A percentile compares a stretch with the other conserved stretches of the same genome.
phyloP scores from a whole-genome alignment of 1,140 invertebrate species.

The Galendromus occidentalis region DNA sequence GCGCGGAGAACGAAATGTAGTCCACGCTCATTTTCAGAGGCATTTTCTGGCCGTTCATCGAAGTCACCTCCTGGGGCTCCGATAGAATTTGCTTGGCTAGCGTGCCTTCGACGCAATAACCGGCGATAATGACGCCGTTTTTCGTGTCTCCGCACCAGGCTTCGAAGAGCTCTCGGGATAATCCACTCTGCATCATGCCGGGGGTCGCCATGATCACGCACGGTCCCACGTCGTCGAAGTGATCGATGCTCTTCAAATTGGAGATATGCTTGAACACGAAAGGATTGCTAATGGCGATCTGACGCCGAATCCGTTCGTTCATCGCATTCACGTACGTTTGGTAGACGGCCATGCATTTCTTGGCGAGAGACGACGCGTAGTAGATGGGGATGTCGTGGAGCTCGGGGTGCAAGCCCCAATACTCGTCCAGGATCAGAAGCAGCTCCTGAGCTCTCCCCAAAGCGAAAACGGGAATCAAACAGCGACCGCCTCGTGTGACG shows the following conservation, averaged over 20 bases:
- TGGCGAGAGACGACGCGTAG: constrained; percentile 94
- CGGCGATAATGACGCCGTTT: constrained; percentile 95
- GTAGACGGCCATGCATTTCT: constrained; percentile 99
- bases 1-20: constrained; percentile 98
- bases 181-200: constrained; percentile 98
- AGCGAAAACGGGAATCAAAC: constrained; percentile 96
- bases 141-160: constrained; percentile 94
- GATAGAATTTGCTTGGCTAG: constrained; percentile 89
- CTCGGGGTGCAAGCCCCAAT: constrained; percentile 93
- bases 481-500: constrained; percentile 79
- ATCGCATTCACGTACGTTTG: constrained; percentile 98
- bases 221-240: constrained; percentile 97
- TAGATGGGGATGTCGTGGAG: constrained; percentile 97
- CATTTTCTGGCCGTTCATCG: constrained; percentile 83
- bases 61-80: constrained; percentile 90
- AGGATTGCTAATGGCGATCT: constrained; percentile 95
- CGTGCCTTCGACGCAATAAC: constrained; percentile 98
- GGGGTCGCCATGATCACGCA: constrained; percentile 98
- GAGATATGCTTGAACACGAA: constrained; percentile 98
- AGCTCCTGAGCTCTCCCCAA: constrained; percentile 91
- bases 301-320: constrained; percentile 87
- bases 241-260: constrained; percentile 95
- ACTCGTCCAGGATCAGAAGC: constrained; percentile 88
- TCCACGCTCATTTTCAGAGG: constrained; percentile 93
- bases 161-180: constrained; percentile 93